Conservation (phyloP, 2,113 vertebrate genomes). For the Cacatua alba region DNA sequence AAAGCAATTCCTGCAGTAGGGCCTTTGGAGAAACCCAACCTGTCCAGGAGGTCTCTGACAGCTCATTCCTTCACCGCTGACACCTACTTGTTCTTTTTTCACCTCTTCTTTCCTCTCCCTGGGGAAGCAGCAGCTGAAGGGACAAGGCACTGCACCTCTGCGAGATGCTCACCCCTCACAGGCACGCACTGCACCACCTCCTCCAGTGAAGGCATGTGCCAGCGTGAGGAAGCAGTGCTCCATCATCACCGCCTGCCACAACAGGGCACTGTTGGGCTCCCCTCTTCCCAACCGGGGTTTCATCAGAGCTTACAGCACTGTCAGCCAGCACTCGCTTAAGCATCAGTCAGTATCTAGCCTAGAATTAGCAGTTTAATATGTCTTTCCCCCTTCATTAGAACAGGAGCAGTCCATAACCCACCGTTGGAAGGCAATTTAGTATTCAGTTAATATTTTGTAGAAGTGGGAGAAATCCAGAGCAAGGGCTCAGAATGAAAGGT, state of each 20-base stretch:
- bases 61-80: background rate
- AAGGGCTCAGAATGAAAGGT: background rate
- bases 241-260: background rate
- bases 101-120: background rate
- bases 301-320: background rate
- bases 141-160: background rate
- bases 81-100: background rate
- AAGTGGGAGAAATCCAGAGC: background rate
- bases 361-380: slow-evolving; percentile 43
- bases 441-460: slow-evolving; percentile 59
- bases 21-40: background rate
- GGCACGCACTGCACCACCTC: background rate
- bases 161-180: fast-evolving
- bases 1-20: background rate
- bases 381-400: background rate
- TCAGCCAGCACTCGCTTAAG: background rate
- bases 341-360: background rate
- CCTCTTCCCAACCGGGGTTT: background rate
- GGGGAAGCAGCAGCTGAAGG: background rate
- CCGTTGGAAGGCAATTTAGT: background rate
- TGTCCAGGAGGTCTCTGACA: background rate
- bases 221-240: background rate
- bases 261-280: background rate
- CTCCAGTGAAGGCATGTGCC: background rate
- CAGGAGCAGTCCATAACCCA: background rate